Conservation (phyloP, 2,797 vertebrate species). For the Borostomias antarcticus region DNA sequence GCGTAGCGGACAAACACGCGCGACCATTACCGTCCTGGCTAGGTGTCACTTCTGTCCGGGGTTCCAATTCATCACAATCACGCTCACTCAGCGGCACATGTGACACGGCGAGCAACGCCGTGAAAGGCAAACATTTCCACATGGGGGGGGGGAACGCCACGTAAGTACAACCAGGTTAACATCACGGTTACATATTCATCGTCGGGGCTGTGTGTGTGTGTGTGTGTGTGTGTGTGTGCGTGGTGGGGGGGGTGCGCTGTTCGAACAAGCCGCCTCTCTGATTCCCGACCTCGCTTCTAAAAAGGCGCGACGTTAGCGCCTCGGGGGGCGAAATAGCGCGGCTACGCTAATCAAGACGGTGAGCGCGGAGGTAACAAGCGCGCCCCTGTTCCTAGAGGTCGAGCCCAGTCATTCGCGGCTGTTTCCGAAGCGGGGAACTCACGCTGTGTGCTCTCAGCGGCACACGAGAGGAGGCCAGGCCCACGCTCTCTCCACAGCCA, state of each 20-base stretch:
- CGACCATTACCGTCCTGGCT: constrained; percentile 71
- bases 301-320: background rate
- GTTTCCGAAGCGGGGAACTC: background rate
- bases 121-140: constrained; percentile 72
- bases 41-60: constrained; percentile 73
- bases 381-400: background rate
- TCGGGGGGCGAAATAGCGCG: background rate
- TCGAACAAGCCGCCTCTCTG: background rate
- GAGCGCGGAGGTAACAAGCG: background rate
- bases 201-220: constrained; percentile 28
- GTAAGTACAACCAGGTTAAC: constrained; percentile 65
- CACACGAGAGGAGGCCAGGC: too few species aligned
- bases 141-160: constrained; percentile 68
- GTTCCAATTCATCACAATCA: constrained; percentile 79
- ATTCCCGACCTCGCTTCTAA: background rate
- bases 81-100: constrained; percentile 69
- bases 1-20: constrained; percentile 29
- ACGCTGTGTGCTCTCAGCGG: too few species aligned
- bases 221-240: background rate
- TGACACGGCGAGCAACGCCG: constrained; percentile 65
- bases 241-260: background rate
- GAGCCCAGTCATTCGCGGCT: background rate
- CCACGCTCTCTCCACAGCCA: too few species aligned
- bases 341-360: background rate
- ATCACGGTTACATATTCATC: constrained; percentile 5